Percentiles rank a stretch among this genome's conserved stretches.
Conservation (phyloP, 2,113 vertebrate species). For the Rhabdornis inornatus region DNA sequence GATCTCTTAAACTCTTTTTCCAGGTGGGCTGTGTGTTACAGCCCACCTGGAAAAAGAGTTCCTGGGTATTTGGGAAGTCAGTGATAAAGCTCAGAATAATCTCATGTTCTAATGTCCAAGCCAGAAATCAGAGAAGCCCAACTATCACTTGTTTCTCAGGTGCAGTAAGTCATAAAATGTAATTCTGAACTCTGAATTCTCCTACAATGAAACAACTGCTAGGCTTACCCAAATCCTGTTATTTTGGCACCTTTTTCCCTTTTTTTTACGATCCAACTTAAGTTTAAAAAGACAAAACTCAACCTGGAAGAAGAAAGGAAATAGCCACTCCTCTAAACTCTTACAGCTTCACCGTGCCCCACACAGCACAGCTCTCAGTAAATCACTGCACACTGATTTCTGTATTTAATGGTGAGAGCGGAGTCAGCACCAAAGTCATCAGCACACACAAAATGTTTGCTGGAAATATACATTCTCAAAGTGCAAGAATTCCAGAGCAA, state of each 20-base stretch:
- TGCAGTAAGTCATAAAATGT: background rate
- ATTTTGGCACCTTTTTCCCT: background rate
- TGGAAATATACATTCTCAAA: background rate
- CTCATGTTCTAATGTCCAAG: background rate
- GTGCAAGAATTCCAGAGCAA: background rate
- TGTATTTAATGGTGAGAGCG: background rate
- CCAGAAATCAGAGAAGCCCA: background rate
- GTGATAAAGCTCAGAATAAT: background rate
- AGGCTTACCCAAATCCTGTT: background rate
- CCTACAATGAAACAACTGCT: background rate
- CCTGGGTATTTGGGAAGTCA: background rate
- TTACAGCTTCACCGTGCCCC: constrained; percentile 48
- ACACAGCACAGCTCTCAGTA: constrained; percentile 4
- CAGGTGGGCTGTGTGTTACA: background rate
- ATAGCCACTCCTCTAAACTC: background rate
- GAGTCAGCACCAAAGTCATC: background rate
- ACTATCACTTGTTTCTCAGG: background rate
- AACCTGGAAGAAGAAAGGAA: fast-evolving
- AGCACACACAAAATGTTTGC: background rate
- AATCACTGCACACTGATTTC: background rate
- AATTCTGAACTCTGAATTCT: background rate
- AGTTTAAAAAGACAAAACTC: background rate
- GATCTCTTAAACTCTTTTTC: background rate
- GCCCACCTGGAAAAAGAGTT: too few relatives aligned
- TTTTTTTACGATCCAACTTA: background rate